Percentiles rank a stretch among this genome's conserved stretches.
These are phyloP conservation scores for Eupelmus urozonus DNA, from an alignment of 2,888 invertebrate genomes.

Conservation along the genomic window DNA sequence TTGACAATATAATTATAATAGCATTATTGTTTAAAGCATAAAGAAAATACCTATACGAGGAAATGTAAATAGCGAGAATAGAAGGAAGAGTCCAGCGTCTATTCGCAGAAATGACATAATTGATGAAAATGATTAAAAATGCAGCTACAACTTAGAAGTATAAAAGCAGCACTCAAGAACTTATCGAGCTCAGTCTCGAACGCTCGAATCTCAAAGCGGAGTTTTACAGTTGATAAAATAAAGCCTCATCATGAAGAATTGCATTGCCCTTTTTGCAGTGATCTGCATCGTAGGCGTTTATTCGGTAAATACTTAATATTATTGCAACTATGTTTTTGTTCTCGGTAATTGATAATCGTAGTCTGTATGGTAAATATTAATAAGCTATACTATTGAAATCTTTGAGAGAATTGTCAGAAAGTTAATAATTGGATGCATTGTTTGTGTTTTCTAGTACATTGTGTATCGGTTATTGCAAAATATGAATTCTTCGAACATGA, in stretches of 20 bases:
- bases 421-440: too few species aligned
- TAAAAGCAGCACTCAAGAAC: slow-evolving; percentile 32
- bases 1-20: not conserved
- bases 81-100: not conserved
- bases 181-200: not conserved
- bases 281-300: slow-evolving; percentile 2
- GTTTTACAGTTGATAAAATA: not conserved
- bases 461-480: too few species aligned
- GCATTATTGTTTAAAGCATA: not conserved
- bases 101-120: slow-evolving; percentile 30
- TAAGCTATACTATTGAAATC: too few species aligned
- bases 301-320: slow-evolving; percentile 16
- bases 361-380: too few species aligned
- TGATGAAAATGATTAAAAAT: slow-evolving; percentile 17
- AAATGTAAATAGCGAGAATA: not conserved
- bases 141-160: slow-evolving; percentile 22
- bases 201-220: not conserved
- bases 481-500: too few species aligned
- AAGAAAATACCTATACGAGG: not conserved
- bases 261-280: not conserved
- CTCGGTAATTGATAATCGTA: too few species aligned
- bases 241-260: slow-evolving; percentile 8
- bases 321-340: not conserved
- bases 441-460: too few species aligned
- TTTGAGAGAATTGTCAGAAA: too few species aligned